A percentile compares a stretch with the other conserved stretches of the same genome.
phyloP scores from a whole-genome alignment of 2,113 vertebrate species.

The Ochotona princeps region DNA sequence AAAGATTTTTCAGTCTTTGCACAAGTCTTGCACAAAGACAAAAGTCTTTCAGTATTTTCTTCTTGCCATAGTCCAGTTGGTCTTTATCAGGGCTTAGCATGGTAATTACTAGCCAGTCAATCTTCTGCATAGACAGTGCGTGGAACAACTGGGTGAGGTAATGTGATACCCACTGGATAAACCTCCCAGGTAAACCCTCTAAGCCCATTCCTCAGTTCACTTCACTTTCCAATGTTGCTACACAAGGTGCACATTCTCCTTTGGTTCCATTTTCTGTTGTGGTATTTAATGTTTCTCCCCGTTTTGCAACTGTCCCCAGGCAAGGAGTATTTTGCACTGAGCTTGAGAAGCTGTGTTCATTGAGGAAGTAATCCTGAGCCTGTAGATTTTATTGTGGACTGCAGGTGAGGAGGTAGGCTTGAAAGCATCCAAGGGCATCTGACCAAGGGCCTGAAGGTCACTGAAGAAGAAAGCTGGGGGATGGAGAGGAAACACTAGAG shows the following conservation, averaged over 20 bases:
- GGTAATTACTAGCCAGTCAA: neutral
- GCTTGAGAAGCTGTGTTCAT: neutral
- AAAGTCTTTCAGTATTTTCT: neutral
- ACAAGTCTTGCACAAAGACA: neutral
- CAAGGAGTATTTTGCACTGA: neutral
- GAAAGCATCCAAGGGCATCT: neutral
- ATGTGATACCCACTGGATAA: neutral
- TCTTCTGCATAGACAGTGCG: no score
- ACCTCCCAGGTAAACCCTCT: neutral
- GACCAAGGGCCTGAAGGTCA: neutral
- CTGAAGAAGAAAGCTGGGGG: no score
- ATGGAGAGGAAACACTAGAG: neutral
- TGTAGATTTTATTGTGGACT: neutral
- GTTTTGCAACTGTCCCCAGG: neutral
- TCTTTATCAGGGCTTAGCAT: neutral
- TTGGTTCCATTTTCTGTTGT: neutral
- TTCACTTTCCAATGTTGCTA: neutral
- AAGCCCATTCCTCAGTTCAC: accelerated
- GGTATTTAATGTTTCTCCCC: neutral
- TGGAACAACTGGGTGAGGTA: neutral
- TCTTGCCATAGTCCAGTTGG: neutral
- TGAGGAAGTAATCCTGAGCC: neutral
- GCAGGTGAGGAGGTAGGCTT: neutral
- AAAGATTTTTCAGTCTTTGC: neutral
- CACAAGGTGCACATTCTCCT: neutral